Percentiles rank a stretch among this genome's conserved stretches.
Evolutionary conservation across 2,113 vertebrate genomes (phyloP).

Genomic region (Halcyon senegalensis): DNA sequence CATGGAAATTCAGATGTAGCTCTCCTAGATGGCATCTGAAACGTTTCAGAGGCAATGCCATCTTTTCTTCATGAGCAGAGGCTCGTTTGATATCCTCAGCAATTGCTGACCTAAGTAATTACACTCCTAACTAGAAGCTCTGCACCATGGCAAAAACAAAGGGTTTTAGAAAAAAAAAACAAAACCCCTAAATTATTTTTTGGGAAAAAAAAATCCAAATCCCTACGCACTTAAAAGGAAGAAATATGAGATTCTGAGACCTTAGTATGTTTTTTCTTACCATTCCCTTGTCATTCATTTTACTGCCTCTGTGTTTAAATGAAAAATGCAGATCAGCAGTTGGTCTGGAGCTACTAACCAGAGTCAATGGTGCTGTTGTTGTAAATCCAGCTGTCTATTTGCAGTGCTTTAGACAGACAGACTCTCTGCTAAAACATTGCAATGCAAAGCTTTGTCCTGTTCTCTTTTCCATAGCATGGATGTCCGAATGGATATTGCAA

Average conservation of each 20-base stretch:
- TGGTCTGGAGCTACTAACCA: no score
- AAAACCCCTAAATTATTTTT: neutral
- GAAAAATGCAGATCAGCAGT: no score
- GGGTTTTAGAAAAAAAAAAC: neutral
- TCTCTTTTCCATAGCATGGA: no score
- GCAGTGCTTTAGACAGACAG: no score
- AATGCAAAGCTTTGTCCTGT: no score
- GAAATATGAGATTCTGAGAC: neutral
- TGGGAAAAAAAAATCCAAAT: neutral
- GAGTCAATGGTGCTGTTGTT: no score
- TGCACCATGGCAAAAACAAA: neutral
- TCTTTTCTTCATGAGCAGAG: neutral
- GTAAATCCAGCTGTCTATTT: no score
- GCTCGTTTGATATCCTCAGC: neutral
- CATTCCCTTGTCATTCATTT: neutral
- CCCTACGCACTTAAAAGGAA: neutral
- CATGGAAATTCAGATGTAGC: no score
- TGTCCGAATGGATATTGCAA: no score
- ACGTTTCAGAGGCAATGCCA: neutral
- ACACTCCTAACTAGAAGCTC: neutral
- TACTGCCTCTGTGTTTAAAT: neutral
- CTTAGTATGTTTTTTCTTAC: neutral
- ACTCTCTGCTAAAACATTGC: no score
- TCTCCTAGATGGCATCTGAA: no score
- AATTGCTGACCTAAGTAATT: neutral